Conservation (phyloP, 2,797 vertebrate species). For the Microctenopoma stevenorrisi region DNA sequence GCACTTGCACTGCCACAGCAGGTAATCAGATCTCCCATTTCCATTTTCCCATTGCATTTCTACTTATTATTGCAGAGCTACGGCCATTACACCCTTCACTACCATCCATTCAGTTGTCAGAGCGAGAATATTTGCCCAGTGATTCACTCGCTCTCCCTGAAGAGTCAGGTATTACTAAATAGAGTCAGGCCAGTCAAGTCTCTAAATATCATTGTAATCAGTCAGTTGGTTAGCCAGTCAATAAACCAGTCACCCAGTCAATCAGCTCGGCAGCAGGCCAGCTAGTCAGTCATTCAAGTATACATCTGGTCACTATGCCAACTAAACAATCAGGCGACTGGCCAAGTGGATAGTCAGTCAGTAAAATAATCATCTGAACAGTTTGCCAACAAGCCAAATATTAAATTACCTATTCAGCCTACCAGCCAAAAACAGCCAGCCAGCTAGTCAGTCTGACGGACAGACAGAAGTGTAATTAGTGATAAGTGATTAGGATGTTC, state of each 20-base stretch:
- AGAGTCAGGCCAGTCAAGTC: slow-evolving; percentile 14
- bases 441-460: slow-evolving; percentile 36
- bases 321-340: slow-evolving; percentile 41
- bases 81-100: slow-evolving; percentile 58
- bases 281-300: slow-evolving; percentile 44
- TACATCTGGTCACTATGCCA: slow-evolving; percentile 21
- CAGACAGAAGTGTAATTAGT: slow-evolving; percentile 68
- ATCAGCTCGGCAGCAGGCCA: slow-evolving; percentile 26
- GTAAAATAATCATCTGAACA: slow-evolving; percentile 33
- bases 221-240: slow-evolving; percentile 33
- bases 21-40: slow-evolving; percentile 69
- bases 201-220: slow-evolving; percentile 48
- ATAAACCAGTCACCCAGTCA: slow-evolving; percentile 47
- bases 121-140: slow-evolving; percentile 29
- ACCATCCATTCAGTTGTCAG: slow-evolving; percentile 57
- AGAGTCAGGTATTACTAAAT: slow-evolving; percentile 37
- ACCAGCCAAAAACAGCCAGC: slow-evolving; percentile 42
- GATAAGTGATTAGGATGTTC: slow-evolving; percentile 73
- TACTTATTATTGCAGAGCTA: slow-evolving; percentile 53
- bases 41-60: slow-evolving; percentile 61
- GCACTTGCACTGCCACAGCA: slow-evolving; percentile 49
- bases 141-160: slow-evolving; percentile 30
- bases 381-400: slow-evolving; percentile 46
- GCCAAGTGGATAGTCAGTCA: slow-evolving; percentile 39
- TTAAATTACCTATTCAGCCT: slow-evolving; percentile 54